These are phyloP conservation scores for Peucedramus taeniatus DNA, from an alignment of 2,113 vertebrate genomes.

Conservation along the genomic window DNA sequence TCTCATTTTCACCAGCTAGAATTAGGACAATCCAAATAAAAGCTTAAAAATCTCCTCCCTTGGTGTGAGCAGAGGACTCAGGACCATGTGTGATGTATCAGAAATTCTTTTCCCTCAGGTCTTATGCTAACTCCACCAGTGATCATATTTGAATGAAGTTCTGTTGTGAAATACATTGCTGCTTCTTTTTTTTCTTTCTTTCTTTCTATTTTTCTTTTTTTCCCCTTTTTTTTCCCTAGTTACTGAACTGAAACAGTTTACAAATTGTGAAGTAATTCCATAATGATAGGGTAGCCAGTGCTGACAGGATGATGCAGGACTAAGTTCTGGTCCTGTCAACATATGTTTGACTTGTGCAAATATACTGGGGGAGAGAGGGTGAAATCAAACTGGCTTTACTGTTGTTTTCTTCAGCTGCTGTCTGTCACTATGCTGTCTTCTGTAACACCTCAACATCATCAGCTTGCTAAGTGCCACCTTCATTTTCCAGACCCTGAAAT, in stretches of 20 bases:
- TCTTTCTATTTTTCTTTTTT: not conserved
- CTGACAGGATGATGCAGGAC: not conserved
- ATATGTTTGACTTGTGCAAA: not conserved
- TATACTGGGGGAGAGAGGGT: not conserved
- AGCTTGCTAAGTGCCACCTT: not conserved
- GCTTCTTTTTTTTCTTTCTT: accelerated
- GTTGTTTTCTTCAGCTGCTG: not conserved
- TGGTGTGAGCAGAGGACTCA: not conserved
- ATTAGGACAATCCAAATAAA: not conserved
- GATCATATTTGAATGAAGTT: not conserved
- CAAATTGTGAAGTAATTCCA: not conserved
- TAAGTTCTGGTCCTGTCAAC: not conserved
- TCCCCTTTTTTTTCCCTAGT: accelerated
- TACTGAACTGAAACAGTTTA: not conserved
- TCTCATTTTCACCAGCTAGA: not conserved
- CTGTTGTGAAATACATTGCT: not conserved
- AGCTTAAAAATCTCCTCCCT: not conserved
- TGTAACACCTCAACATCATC: not conserved
- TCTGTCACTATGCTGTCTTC: not conserved
- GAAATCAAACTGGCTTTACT: not conserved
- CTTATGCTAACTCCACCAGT: not conserved
- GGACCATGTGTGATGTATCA: not conserved
- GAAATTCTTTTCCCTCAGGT: not conserved
- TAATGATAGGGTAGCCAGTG: not conserved
- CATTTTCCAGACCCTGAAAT: not conserved